A percentile compares a stretch with the other conserved stretches of the same genome.
Conservation (phyloP, 2,113 vertebrate genomes). For the Crotalus tigris region DNA sequence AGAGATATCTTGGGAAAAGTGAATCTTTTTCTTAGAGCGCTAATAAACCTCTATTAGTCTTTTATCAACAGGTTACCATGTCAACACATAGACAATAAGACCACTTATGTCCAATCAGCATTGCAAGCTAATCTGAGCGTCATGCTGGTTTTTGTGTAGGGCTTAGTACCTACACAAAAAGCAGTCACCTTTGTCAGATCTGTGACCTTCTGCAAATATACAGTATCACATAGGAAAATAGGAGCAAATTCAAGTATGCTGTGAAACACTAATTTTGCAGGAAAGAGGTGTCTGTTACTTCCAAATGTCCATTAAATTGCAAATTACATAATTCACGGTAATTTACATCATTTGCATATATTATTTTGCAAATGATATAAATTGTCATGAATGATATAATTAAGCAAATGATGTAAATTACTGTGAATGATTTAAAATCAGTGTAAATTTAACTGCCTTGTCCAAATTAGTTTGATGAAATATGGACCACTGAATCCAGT, state of each 20-base stretch:
- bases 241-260: background rate
- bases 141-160: background rate
- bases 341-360: background rate
- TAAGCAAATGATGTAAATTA: background rate
- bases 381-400: background rate
- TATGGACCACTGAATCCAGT: background rate
- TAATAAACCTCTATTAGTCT: background rate
- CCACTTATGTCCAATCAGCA: background rate
- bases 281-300: background rate
- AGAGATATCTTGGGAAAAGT: background rate
- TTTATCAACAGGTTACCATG: background rate
- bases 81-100: background rate
- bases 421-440: background rate
- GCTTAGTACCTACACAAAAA: background rate
- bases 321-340: background rate
- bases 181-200: background rate
- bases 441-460: background rate
- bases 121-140: background rate
- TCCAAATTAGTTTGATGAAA: background rate
- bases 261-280: background rate
- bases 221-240: background rate
- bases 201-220: background rate
- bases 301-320: background rate
- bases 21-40: background rate
- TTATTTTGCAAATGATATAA: background rate